Conservation (phyloP, 2,888 invertebrate genomes). For the Hybos culiciformis region DNA sequence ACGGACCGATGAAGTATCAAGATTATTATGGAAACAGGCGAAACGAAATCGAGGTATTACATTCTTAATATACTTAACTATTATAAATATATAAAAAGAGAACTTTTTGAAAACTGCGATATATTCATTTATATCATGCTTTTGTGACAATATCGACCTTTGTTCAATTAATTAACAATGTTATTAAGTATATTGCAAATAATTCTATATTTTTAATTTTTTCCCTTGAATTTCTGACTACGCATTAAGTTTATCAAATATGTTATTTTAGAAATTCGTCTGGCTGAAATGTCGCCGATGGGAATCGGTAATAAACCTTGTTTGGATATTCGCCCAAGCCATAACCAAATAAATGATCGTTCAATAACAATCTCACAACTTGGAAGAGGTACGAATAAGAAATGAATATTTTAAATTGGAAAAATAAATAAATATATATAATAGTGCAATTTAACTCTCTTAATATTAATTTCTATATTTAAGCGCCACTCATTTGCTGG, state of each 20-base stretch:
- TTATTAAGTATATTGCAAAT: no score
- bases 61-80: no score
- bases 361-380: conserved; percentile 63
- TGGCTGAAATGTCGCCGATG: conserved; percentile 77
- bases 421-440: conserved; percentile 19
- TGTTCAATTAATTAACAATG: no score
- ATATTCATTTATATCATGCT: no score
- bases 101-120: no score
- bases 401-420: neutral
- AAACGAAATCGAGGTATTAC: conserved; percentile 89
- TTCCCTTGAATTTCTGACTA: no score
- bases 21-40: conserved; percentile 87
- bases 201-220: no score
- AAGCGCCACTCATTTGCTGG: conserved; percentile 61
- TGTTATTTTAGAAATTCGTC: conserved; percentile 49
- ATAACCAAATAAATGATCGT: conserved; percentile 69
- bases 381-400: conserved; percentile 52
- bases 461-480: no score
- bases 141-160: no score
- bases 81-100: no score
- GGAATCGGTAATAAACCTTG: conserved; percentile 78
- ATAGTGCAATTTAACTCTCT: no score
- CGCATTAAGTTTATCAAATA: neutral
- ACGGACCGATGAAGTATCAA: conserved; percentile 86
- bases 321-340: conserved; percentile 67